phyloP scores from a whole-genome alignment of 2,888 invertebrate genomes.

The Rhamnusium bicolor region DNA sequence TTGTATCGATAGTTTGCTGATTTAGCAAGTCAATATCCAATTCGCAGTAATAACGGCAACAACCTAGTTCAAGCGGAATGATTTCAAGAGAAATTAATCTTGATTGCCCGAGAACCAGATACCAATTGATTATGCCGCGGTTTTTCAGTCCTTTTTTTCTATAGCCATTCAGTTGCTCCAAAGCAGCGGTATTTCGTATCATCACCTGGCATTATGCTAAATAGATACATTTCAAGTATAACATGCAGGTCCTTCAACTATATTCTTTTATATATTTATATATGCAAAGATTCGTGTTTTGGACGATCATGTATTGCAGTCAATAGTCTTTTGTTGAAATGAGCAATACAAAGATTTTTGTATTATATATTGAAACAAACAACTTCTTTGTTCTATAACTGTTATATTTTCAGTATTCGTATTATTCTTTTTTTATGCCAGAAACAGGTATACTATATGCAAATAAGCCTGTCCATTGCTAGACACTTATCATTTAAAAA shows the following conservation, averaged over 20 bases:
- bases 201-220: slow-evolving; percentile 25
- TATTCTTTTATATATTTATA: neutral
- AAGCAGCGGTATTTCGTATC: slow-evolving; percentile 11
- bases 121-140: slow-evolving; percentile 41
- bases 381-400: neutral
- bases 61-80: slow-evolving; percentile 33
- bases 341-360: neutral
- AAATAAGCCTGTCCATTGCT: no score
- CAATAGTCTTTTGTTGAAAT: neutral
- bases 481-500: no score
- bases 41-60: slow-evolving; percentile 40
- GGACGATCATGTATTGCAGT: neutral
- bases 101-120: slow-evolving; percentile 24
- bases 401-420: no score
- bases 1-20: neutral
- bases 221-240: slow-evolving; percentile 1
- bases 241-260: neutral
- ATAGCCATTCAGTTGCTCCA: neutral
- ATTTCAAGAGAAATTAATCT: slow-evolving; percentile 37
- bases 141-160: slow-evolving; percentile 14
- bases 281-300: neutral
- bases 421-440: no score
- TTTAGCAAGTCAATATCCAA: neutral
- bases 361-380: neutral
- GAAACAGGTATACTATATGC: no score